Evolutionary conservation across 2,888 invertebrate genomes (phyloP), one percentile per base, ranked within the genome.

Genomic region (Athalia rosae): DNA sequence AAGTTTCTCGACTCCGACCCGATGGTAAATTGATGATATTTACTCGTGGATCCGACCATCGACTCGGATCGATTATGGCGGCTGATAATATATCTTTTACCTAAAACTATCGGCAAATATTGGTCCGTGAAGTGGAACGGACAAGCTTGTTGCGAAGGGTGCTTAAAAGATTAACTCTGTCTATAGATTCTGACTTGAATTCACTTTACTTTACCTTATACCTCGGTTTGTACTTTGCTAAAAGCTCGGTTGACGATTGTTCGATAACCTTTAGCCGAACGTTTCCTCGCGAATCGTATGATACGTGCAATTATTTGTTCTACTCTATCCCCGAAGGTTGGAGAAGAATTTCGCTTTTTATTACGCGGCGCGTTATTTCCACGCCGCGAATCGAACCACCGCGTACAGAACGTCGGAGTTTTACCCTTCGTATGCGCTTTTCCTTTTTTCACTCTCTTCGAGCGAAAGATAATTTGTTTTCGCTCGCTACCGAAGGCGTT

Each of bases 391-490:
- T 61, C 41, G 61, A 61, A 61, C 9, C 28, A 28, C 28, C 28
- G 28, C 28, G 28, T 28, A 28, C 28, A 28, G 28, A 28, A 28
- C 28, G 28, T 28, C 28, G 2, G 28, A 28, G 28, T 28, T 28
- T 28, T 28, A 2, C 28, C 28, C 28, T 28, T 28, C 28, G 28
- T 28, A 28, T 28, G 28, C 1, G 28, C 28, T 28, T 28, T 28
- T 28, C 28, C 2, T 28, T 28, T 28, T 28, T 28, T 28, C 28
- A 28, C 28, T 28, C 28, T 28, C 28, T 28, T 28, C 28, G 28
- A 28, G 45, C n/a, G 47, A 15, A 64, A 64, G 64, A 64, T 64
- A 64, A 64, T 64, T 64, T 47, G 64, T 64, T 64, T 64, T 64
- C 15, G 64, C 64, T 64, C 47, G 28, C n/a, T 64, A 64, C 45